These are phyloP conservation scores for Paracentrotus lividus DNA, from an alignment of 53 echinoderm and acorn worm genomes.

Conservation along the genomic window DNA sequence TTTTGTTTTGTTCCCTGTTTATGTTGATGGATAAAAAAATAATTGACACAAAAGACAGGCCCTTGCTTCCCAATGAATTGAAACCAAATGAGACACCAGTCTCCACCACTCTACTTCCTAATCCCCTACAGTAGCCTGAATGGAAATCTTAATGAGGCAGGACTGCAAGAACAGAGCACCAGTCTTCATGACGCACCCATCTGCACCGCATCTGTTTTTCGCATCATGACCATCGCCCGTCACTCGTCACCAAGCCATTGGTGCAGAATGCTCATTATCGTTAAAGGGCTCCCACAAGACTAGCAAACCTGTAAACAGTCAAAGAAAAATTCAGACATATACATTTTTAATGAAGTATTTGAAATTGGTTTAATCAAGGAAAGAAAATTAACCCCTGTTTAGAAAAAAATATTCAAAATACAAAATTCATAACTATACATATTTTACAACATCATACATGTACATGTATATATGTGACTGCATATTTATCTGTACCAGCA, in stretches of 20 bases:
- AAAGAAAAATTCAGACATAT: background rate
- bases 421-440: no score
- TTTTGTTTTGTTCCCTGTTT: background rate
- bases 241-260: conserved; percentile 61
- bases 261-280: conserved; percentile 21
- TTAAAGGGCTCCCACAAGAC: conserved; percentile 43
- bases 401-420: no score
- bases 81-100: background rate
- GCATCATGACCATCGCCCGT: conserved; percentile 51
- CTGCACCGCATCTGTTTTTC: conserved; percentile 61
- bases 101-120: conserved; percentile 28
- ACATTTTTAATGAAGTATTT: conserved; percentile 1
- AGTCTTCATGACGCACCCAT: conserved; percentile 47
- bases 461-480: background rate
- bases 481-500: no score
- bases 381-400: background rate
- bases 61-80: conserved; percentile 8
- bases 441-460: background rate
- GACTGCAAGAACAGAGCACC: background rate
- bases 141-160: background rate
- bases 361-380: background rate
- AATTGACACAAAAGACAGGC: background rate
- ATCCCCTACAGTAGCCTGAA: background rate
- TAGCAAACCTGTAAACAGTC: background rate
- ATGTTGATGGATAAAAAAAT: background rate